Base-by-base conservation (phyloP, 2,797 vertebrate genomes). In the Enteromius radiatus region DNA sequence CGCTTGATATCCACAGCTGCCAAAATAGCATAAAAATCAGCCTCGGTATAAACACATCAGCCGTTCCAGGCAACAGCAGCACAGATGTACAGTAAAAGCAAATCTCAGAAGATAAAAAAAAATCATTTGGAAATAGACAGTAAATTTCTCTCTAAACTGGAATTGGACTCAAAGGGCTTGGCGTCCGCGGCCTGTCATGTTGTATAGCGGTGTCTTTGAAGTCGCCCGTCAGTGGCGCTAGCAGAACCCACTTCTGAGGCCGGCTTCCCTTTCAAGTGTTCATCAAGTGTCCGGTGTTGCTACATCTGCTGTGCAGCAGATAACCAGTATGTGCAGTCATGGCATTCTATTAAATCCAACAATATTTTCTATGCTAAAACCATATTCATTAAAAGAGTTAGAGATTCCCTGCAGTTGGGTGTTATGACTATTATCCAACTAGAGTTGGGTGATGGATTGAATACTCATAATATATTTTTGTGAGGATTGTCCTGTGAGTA, bases 241-340 rank as follows among this genome's bases (percentile, higher is more conserved):
- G 92, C 88, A 84, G 88, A 91, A 92, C 87, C 86, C 86, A 91
- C 93, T 92, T 94, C 91, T 91, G 91, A 92, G 87, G 87, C 90
- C 88, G 78, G 86, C 88, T 92, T 89, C 90, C 91, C 92, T 94
- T 94, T 94, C 90, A 93, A 93, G 93, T 93, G 92, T 89, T 90
- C 90, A 91, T 92, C 89, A 91, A 93, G 91, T 87, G 87, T 91
- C 90, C 89, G 81, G 91, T 88, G 89, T 89, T 80, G 80, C 85
- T 90, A 89, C 91, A 91, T 91, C 94, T 93, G 93, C 91, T 88
- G 90, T 90, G 90, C 85, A 91, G 89, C 87, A 93, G 91, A 93
- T 92, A 91, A 88, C 91, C 86, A 86, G 85, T 83, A 84, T 83
- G 61, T 15, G 52, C 90, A 88, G 86, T 93, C 91, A 92, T 86